Conservation (phyloP, 2,888 invertebrate species). For the Oxyscelio sp. region DNA sequence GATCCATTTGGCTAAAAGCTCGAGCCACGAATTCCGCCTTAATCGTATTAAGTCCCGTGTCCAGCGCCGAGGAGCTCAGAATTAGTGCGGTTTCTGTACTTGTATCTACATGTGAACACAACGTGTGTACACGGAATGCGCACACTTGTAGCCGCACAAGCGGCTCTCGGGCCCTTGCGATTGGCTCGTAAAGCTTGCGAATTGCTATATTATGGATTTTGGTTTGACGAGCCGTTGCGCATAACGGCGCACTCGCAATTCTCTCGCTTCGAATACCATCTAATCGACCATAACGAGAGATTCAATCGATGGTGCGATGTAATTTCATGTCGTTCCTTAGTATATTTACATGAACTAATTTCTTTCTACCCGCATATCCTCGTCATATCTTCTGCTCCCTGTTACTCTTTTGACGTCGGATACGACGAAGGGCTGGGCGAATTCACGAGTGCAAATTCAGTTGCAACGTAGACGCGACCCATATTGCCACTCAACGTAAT, state of each 20-base stretch:
- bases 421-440: neutral
- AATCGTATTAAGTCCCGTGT: conserved; percentile 83
- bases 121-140: conserved; percentile 74
- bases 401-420: neutral
- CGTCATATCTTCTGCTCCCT: neutral
- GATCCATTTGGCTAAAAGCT: conserved; percentile 85
- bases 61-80: conserved; percentile 77
- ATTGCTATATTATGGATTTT: conserved; percentile 80
- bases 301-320: conserved; percentile 74
- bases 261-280: conserved; percentile 71
- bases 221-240: conserved; percentile 78
- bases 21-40: conserved; percentile 79
- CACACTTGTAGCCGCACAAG: conserved; percentile 71
- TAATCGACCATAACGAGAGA: conserved; percentile 74
- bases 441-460: neutral
- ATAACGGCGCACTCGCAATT: conserved; percentile 74
- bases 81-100: conserved; percentile 79
- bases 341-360: conserved; percentile 63
- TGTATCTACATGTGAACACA: conserved; percentile 70
- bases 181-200: conserved; percentile 78
- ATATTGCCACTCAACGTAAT: neutral
- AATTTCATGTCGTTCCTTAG: conserved; percentile 67
- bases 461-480: neutral
- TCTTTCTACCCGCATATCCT: conserved; percentile 43
- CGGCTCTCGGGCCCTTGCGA: conserved; percentile 68